phyloP scores from a whole-genome alignment of 1,140 invertebrate genomes.

The Lysiphlebus fabarum region DNA sequence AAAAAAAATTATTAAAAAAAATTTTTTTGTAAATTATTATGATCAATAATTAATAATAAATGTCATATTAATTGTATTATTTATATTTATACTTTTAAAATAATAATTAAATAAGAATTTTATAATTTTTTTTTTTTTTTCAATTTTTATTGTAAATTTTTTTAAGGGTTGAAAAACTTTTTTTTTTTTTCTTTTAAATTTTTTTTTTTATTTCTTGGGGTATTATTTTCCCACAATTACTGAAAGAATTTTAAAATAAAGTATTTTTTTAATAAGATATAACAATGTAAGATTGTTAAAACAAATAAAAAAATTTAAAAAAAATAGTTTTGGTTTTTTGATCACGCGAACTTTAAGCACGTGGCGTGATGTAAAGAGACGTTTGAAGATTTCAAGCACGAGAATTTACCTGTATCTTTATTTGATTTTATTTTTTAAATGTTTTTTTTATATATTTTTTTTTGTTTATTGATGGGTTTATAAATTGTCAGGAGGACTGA shows the following conservation, averaged over 20 bases:
- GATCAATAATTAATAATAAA: too few species aligned
- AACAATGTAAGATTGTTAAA: not conserved
- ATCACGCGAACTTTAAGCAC: constrained; percentile 22
- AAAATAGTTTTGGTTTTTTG: constrained; percentile 17
- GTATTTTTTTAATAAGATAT: too few species aligned
- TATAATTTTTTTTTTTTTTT: too few species aligned
- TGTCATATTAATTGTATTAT: too few species aligned
- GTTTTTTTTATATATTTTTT: not conserved
- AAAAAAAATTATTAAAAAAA: constrained; percentile 6
- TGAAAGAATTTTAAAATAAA: not conserved
- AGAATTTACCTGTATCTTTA: constrained; percentile 12
- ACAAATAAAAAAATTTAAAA: not conserved
- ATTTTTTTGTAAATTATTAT: not conserved
- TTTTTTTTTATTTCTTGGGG: not conserved
- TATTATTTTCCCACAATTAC: constrained; percentile 10
- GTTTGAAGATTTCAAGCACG: constrained; percentile 18
- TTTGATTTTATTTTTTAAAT: not conserved
- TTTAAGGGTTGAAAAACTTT: not conserved
- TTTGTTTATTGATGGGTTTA: too few species aligned
- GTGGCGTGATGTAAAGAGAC: constrained; percentile 22
- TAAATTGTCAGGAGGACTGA: too few species aligned
- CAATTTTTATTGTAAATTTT: too few species aligned
- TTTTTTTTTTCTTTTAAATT: constrained; percentile 3
- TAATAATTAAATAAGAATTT: too few species aligned
- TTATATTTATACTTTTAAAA: too few species aligned